Evolutionary conservation across 1,140 invertebrate species (phyloP), one percentile per base, ranked within the genome.

Genomic region (Saccostrea echinata): DNA sequence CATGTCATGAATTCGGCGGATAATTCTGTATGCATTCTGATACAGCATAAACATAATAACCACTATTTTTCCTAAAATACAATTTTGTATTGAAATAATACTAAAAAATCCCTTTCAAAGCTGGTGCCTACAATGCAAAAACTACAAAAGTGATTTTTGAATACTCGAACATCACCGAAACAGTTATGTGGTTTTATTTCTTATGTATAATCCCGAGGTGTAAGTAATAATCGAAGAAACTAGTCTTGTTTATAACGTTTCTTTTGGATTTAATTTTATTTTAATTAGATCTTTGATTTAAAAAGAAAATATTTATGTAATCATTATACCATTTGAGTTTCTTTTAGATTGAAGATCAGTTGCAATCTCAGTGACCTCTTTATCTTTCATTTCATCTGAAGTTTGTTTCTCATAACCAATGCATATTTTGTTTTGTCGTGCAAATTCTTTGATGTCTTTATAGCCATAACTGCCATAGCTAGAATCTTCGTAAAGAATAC

Each of bases 401-500:
- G 13, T 30, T 27, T 81, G 83, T 30, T 86, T 53, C 21, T 80
- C 61, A 13, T 43, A 61, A 21, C 88, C 88, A 61, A 89, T 61
- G 52, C 88, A 89, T 21, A 86, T 86, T 2, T 76, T 61, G n/a
- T n/a, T 64, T 24, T 85, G 86, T n/a, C 88, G 52, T 9, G 89
- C 88, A 4, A 90, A 11, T 12, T 55, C 88, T 84, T 92, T 86
- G 16, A 92, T 87, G 6, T 88, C 88, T 0, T 80, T 84, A 9
- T 89, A 89, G 0, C 89, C 89, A 55, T 91, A 87, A 92, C 97
- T 96, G 16, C 97, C 97, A 91, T 97, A 97, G 91, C 97, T 97
- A 80, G 96, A 96, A 92, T 97, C 96, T 76, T 96, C 96, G 27
- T 96, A 96, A 0, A 97, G 96, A 0, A 96, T 96, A 0, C 96